A percentile compares a stretch with the other conserved stretches of the same genome.
These are phyloP conservation scores for Acholoe squamosa DNA, from an alignment of 2,888 invertebrate genomes.

Conservation along the genomic window DNA sequence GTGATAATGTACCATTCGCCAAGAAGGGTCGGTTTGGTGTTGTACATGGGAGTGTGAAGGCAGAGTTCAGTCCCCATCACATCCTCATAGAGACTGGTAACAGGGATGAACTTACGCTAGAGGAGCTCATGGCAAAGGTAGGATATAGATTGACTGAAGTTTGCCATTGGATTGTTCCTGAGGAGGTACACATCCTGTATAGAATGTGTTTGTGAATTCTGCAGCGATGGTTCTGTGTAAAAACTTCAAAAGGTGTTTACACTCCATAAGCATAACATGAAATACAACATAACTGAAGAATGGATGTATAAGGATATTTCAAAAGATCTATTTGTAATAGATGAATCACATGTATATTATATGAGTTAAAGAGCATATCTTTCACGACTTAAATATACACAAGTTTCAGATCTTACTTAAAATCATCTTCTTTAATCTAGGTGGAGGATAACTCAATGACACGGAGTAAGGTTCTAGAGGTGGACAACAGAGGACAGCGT, in stretches of 20 bases:
- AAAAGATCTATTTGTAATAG: too few species aligned
- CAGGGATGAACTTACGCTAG: conserved; percentile 77
- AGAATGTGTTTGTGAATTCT: too few species aligned
- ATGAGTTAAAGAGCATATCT: too few species aligned
- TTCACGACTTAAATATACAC: too few species aligned
- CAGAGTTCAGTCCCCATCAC: conserved; percentile 79
- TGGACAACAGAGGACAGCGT: conserved; percentile 70
- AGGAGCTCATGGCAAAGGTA: conserved; percentile 75
- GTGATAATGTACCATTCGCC: conserved; percentile 78
- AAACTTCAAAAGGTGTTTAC: too few species aligned
- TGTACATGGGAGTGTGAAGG: conserved; percentile 80
- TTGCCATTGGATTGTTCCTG: too few species aligned
- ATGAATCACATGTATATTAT: too few species aligned
- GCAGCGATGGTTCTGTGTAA: too few species aligned
- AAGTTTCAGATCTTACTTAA: too few species aligned
- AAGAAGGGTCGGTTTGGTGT: conserved; percentile 81
- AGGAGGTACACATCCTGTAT: neutral
- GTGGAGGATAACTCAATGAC: conserved; percentile 80
- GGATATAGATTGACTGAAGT: neutral
- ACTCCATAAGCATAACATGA: too few species aligned
- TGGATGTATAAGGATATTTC: too few species aligned
- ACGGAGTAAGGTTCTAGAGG: conserved; percentile 79
- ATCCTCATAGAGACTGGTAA: conserved; percentile 77
- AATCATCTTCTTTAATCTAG: conserved; percentile 69
- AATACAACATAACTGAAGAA: too few species aligned